Evolutionary conservation across 2,888 invertebrate genomes (phyloP), one percentile per base, ranked within the genome.

Genomic region (Endotricha flammealis): DNA sequence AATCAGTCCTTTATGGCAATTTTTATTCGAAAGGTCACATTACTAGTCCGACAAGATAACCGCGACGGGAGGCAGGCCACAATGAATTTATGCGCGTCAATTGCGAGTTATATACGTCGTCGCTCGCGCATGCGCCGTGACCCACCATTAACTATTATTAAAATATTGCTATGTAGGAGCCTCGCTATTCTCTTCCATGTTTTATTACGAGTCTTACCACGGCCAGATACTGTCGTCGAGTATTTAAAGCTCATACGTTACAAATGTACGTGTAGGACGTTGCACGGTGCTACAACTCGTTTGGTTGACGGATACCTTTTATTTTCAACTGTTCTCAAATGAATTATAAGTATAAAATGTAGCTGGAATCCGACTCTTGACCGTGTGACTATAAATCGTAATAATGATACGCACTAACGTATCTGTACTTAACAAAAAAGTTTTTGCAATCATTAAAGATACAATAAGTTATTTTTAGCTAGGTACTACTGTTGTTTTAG

Each of bases 91-190:
- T 74, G 68, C 69, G 75, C 68, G 76, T 81, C 79, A 77, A 79
- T 79, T 64, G 69, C 66, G 64, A 74, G 78, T 81, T 81, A 81
- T 81, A 78, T 76, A 78, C 79, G 74, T 78, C 77, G 74, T 64
- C 75, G 75, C 71, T 61, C 61, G 72, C 67, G 73, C 73, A 66
- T 65, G 69, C 66, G 67, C 63, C 73, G 65, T 79, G 81, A 80
- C 81, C 80, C 60, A 63, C 77, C 79, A 83, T 85, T 82, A 83
- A 83, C 78, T 74, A 83, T 81, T 85, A 85, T 82, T 83, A 83
- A 85, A 82, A 83, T 85, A 85, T 85, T 75, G 71, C 81, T 70
- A 66, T 71, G 78, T 81, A 76, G 72, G 57, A 73, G 74, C 75
- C 65, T 74, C 55, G 76, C 77, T 74, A 79, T 82, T 80, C 81